phyloP scores from a whole-genome alignment of 2,888 invertebrate genomes.

The Sarcophaga carnaria region DNA sequence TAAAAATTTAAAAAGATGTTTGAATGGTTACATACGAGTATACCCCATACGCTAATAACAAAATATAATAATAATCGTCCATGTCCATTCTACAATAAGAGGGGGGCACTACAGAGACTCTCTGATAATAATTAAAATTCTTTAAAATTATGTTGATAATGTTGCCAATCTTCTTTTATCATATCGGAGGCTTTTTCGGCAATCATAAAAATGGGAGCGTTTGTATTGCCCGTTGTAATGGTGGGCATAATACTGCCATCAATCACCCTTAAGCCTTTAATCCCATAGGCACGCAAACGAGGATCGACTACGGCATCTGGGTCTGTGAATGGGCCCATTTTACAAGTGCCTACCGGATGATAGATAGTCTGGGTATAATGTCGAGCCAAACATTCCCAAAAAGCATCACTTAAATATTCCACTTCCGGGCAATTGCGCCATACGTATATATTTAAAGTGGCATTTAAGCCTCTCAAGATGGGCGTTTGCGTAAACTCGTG shows the following conservation, averaged over 20 bases:
- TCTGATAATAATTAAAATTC: not conserved
- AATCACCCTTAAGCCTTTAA: slow-evolving; percentile 87
- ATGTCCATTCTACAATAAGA: not conserved
- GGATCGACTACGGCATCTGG: slow-evolving; percentile 87
- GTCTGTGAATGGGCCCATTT: slow-evolving; percentile 87
- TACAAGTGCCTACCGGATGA: slow-evolving; percentile 91
- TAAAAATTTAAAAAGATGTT: not conserved
- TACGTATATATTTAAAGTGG: slow-evolving; percentile 85
- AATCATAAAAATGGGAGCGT: slow-evolving; percentile 92
- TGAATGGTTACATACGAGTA: too few species aligned
- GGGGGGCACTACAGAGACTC: too few species aligned
- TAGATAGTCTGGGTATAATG: slow-evolving; percentile 91
- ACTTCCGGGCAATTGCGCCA: slow-evolving; percentile 87
- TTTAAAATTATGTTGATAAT: slow-evolving; percentile 11
- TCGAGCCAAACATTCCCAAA: slow-evolving; percentile 89
- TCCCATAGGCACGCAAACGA: slow-evolving; percentile 86
- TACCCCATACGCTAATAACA: too few species aligned
- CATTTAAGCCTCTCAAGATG: slow-evolving; percentile 85
- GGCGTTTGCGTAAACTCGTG: slow-evolving; percentile 85
- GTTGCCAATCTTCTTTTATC: slow-evolving; percentile 89
- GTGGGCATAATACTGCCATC: slow-evolving; percentile 93
- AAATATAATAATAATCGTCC: too few species aligned
- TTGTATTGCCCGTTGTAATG: slow-evolving; percentile 90
- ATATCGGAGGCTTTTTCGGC: slow-evolving; percentile 92
- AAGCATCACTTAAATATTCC: slow-evolving; percentile 87